Percentiles rank a stretch among this genome's conserved stretches.
These are phyloP conservation scores for Emydoidea blandingii DNA, from an alignment of 2,797 vertebrate species.

Conservation along the genomic window DNA sequence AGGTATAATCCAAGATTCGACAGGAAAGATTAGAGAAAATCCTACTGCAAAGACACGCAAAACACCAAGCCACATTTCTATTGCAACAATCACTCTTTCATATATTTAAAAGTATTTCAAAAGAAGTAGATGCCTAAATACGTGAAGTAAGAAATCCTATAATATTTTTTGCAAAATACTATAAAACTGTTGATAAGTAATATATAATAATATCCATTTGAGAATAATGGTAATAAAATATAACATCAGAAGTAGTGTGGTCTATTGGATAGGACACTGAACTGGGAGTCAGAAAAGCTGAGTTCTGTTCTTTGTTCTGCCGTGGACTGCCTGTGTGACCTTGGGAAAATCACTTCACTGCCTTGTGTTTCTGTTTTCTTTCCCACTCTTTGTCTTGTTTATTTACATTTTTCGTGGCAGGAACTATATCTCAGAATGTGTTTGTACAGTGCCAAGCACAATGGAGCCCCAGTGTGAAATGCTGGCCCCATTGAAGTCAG, in stretches of 20 bases:
- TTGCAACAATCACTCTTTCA: slow-evolving; percentile 20
- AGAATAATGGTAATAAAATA: neutral
- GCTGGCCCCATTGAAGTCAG: neutral
- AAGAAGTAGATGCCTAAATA: neutral
- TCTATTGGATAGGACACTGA: neutral
- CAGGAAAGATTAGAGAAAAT: slow-evolving; percentile 54
- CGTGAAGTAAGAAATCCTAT: neutral
- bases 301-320: slow-evolving; percentile 18
- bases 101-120: slow-evolving; percentile 22
- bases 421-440: neutral
- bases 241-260: neutral
- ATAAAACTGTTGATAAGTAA: neutral
- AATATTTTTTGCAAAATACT: neutral
- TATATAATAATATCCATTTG: neutral
- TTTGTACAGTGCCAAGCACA: neutral
- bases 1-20: slow-evolving; percentile 51
- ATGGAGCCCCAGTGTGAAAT: accelerated
- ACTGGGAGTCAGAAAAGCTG: accelerated
- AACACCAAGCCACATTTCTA: slow-evolving; percentile 11
- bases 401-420: neutral
- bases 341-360: neutral
- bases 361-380: neutral
- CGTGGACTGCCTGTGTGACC: neutral
- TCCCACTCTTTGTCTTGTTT: neutral
- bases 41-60: slow-evolving; percentile 25